Base-by-base conservation (phyloP, 2,113 vertebrate genomes). In the Hemichromis elongatus region DNA sequence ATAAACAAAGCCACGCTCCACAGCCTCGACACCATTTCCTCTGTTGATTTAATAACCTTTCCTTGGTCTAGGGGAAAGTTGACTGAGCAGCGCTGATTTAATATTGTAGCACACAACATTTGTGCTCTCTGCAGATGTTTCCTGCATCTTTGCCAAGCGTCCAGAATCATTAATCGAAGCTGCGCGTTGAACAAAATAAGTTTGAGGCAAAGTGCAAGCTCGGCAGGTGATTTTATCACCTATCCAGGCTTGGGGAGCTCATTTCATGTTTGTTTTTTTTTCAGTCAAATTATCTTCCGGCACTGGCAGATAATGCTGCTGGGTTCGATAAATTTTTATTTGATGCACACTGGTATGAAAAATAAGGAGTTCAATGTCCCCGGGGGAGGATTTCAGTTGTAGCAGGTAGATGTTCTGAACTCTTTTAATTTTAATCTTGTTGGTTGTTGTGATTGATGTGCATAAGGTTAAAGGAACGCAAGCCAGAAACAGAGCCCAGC, bases 201-300 rank as follows among this genome's bases (percentile, higher is more conserved):
- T 88, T 59, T 80, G 28, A 86, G 59, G 66, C 83, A 80, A 88
- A 89, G 57, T 88, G 86, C 86, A 83, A 90, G 42, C 90, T 90
- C 47, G 3, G 84, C 78, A 82, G 77, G 61, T 57, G 84, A 84
- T 87, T 18, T 47, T 85, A 85, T 85, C 88, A 86, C 1, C 4
- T 5, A 3, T 33, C 24, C 83, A 40, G 30, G 80, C 68, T 77
- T 12, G 35, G 45, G 53, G 45, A 81, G 82, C 85, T 90, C 78
- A 86, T 88, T 88, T 89, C 73, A 80, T 88, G 59, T 37, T 66
- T 59, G 4, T 53, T 13, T 78, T 82, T 13, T 11, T 10, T 35
- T 5, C 33, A 47, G 45, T 37, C 18, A 59, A 53, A 86, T 86
- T 82, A 80, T 89, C 79, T 89, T 54, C 0, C 14, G 16, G 68